Conservation (phyloP, 1,140 invertebrate species). For the Brachionus plicatilis region DNA sequence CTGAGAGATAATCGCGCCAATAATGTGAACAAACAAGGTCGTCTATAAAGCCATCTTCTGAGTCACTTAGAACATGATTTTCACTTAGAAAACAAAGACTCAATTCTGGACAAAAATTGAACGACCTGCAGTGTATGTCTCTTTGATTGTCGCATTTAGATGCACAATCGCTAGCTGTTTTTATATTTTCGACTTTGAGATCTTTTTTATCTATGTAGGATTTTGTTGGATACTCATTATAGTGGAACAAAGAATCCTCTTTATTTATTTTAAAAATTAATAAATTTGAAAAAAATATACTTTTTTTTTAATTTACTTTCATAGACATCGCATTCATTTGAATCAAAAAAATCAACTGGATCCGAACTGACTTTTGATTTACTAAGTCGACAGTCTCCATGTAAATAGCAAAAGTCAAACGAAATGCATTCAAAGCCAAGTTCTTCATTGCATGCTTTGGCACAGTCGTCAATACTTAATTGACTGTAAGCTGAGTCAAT, state of each 20-base stretch:
- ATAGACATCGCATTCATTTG: constrained; percentile 35
- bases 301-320: not conserved
- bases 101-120: constrained; percentile 28
- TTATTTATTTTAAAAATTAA: not conserved
- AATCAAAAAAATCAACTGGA: not conserved
- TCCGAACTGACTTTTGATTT: not conserved
- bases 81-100: not conserved
- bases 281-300: not conserved
- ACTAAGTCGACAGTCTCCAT: constrained; percentile 20
- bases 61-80: not conserved
- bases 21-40: constrained; percentile 30
- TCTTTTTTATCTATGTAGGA: not conserved
- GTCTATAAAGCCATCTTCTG: not conserved
- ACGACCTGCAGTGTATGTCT: constrained; percentile 12
- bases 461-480: constrained; percentile 32
- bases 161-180: constrained; percentile 10
- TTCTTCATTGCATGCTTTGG: constrained; percentile 34
- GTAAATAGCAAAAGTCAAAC: constrained; percentile 37
- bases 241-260: constrained; percentile 32
- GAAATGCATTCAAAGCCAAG: constrained; percentile 28
- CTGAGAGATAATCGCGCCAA: constrained; percentile 17
- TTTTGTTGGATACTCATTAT: constrained; percentile 17
- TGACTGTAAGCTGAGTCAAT: not conserved
- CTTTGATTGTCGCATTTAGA: not conserved
- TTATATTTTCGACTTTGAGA: not conserved